Conservation (phyloP, 2,113 vertebrate genomes). For the Abramis brama region DNA sequence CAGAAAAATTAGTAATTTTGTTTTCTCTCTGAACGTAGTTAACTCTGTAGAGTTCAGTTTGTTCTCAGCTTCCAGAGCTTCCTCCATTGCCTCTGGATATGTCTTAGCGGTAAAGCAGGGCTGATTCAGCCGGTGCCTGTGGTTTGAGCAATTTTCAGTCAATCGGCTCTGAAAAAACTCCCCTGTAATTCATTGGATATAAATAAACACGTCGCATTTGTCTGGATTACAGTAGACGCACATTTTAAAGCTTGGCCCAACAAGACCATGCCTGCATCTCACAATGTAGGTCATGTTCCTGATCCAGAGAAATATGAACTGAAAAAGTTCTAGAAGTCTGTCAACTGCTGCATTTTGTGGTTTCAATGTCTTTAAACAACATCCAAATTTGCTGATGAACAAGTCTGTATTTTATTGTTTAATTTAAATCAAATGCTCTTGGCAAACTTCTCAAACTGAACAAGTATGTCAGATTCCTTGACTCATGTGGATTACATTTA, state of each 20-base stretch:
- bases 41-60: constrained; percentile 18
- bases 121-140: constrained; percentile 41
- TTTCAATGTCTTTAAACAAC: not conserved
- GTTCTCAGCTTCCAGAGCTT: not conserved
- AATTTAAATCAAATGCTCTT: constrained; percentile 7
- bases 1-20: not conserved
- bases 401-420: not conserved
- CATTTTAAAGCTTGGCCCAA: constrained; percentile 32
- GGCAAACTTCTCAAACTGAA: not conserved
- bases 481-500: not conserved
- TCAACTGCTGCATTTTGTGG: not conserved
- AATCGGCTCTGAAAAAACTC: constrained; percentile 43
- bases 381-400: constrained; percentile 30
- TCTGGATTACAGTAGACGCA: constrained; percentile 25
- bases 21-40: constrained; percentile 5
- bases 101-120: constrained; percentile 19
- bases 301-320: not conserved
- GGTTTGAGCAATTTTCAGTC: constrained; percentile 47
- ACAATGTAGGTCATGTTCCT: constrained; percentile 19
- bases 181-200: constrained; percentile 53
- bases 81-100: not conserved
- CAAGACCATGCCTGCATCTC: constrained; percentile 10
- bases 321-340: not conserved
- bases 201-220: constrained; percentile 51
- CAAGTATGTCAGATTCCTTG: not conserved